Evolutionary conservation across 2,113 vertebrate species (phyloP).

Genomic region (Chloroceryle aenea): DNA sequence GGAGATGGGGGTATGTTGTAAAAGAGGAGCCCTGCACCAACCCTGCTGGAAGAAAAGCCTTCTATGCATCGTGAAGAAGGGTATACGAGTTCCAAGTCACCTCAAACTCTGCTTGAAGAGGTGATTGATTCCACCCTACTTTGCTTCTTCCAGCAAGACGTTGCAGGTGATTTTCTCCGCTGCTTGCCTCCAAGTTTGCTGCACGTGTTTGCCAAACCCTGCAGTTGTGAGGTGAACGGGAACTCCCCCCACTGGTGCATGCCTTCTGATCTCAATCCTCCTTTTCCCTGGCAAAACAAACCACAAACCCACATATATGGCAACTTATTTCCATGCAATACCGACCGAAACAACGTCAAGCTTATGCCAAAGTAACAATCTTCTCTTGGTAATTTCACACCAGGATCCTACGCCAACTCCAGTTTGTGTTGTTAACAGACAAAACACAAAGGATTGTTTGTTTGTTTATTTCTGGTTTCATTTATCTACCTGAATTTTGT

Average conservation of each 20-base stretch:
- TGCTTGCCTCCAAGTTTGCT: slow-evolving; percentile 3
- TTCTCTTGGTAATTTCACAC: slow-evolving; percentile 52
- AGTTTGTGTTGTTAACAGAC: slow-evolving; percentile 54
- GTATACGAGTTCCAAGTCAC: background rate
- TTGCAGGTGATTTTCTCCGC: slow-evolving; percentile 24
- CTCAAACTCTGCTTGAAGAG: slow-evolving; percentile 44
- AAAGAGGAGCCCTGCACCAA: background rate
- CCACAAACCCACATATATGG: background rate
- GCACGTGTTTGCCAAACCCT: slow-evolving; percentile 25
- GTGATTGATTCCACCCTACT: slow-evolving; percentile 46
- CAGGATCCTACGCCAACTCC: slow-evolving; percentile 32
- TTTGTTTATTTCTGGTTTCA: slow-evolving; percentile 36
- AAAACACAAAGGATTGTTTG: background rate
- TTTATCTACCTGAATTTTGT: slow-evolving; percentile 21
- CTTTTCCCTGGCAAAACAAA: background rate
- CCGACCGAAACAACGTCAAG: slow-evolving; percentile 14
- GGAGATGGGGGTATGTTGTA: background rate
- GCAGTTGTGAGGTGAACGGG: slow-evolving; percentile 13
- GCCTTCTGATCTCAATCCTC: background rate
- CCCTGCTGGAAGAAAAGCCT: background rate
- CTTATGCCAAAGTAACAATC: slow-evolving; percentile 45
- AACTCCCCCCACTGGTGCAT: slow-evolving; percentile 11
- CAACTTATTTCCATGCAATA: slow-evolving; percentile 6
- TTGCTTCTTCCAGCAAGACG: slow-evolving; percentile 43
- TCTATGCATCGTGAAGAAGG: rapidly evolving